Evolutionary conservation across 2,797 vertebrate species (phyloP).

Genomic region (Eurystomus glaucurus): DNA sequence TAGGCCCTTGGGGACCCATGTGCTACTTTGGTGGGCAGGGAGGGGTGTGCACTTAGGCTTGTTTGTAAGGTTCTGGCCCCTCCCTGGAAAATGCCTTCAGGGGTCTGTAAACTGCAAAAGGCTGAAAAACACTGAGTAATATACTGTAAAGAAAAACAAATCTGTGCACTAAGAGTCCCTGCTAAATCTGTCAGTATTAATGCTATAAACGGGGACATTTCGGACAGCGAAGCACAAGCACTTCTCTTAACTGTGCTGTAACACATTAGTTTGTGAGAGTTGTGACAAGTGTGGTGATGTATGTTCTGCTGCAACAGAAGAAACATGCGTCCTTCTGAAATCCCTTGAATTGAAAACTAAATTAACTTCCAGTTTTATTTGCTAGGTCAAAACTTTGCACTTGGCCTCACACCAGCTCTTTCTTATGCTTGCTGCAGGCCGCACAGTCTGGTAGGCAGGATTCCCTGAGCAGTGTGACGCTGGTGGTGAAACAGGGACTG

Average conservation of each 20-base stretch:
- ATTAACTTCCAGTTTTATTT: constrained; percentile 17
- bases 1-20: neutral
- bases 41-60: neutral
- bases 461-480: neutral
- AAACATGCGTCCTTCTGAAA: neutral
- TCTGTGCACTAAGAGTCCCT: neutral
- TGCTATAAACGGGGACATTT: constrained; percentile 28
- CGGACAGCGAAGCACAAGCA: neutral
- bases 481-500: neutral
- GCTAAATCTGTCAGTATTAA: constrained; percentile 29
- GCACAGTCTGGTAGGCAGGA: neutral
- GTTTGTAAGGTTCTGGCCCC: neutral
- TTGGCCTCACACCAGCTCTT: neutral
- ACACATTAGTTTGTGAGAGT: neutral
- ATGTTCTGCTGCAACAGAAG: neutral
- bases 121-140: constrained; percentile 1
- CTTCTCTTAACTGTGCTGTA: neutral
- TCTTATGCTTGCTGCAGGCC: neutral
- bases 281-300: neutral
- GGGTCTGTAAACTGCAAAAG: constrained; percentile 7
- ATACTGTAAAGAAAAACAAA: constrained; percentile 33
- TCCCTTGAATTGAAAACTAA: neutral
- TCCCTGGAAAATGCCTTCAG: constrained; percentile 10
- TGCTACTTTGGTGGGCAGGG: neutral
- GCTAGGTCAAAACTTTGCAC: neutral